Evolutionary conservation across 2,113 vertebrate genomes (phyloP).

Genomic region (Cyanistes caeruleus): DNA sequence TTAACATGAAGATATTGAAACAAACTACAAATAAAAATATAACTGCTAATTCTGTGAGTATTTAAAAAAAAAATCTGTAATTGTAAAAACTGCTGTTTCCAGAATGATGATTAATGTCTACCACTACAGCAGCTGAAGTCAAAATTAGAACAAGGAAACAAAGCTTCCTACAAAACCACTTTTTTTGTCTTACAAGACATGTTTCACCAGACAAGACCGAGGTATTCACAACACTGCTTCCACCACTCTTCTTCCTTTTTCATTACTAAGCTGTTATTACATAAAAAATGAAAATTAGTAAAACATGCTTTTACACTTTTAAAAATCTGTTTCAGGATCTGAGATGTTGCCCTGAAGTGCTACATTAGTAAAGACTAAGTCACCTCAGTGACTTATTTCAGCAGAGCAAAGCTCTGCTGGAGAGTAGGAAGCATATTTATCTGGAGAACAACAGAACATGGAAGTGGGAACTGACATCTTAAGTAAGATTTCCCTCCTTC

Average conservation of each 20-base stretch:
- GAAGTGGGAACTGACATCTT: background rate
- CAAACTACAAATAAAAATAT: background rate
- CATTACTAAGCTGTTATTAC: background rate
- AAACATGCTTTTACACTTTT: background rate
- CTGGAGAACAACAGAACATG: background rate
- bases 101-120: constrained; percentile 35
- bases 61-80: background rate
- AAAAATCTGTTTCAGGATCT: background rate
- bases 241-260: background rate
- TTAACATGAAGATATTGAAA: background rate
- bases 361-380: background rate
- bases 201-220: background rate
- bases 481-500: background rate
- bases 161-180: constrained; percentile 22
- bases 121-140: background rate
- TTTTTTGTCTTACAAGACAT: background rate
- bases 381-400: background rate
- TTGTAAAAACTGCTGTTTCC: background rate
- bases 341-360: background rate
- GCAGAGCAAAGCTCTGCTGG: background rate
- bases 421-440: background rate
- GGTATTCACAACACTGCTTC: background rate
- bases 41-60: background rate
- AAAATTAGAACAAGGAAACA: constrained; percentile 50
- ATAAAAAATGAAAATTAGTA: background rate